phyloP scores from a whole-genome alignment of 2,888 invertebrate genomes.

The Nephrocerus scutellatus region DNA sequence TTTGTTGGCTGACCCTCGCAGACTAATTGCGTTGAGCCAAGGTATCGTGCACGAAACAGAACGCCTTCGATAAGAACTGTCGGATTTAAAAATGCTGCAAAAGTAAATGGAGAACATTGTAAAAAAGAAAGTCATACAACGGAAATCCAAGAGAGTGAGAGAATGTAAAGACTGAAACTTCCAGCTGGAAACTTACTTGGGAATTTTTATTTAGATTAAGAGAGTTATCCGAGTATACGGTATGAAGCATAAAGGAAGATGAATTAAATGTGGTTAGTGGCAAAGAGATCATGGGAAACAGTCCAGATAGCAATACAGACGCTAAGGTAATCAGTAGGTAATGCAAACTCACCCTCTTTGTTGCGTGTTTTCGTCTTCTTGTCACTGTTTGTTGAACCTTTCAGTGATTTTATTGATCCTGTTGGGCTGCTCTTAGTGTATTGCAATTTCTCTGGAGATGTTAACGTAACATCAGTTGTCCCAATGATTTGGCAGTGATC shows the following conservation, averaged over 20 bases:
- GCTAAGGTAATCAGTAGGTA: background rate
- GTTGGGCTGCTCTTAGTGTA: slow-evolving; percentile 53
- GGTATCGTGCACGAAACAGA: slow-evolving; percentile 91
- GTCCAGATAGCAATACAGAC: too few species aligned
- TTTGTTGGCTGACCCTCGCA: slow-evolving; percentile 99
- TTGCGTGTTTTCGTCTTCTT: slow-evolving; percentile 45
- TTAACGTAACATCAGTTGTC: slow-evolving; percentile 32
- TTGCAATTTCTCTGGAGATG: slow-evolving; percentile 42
- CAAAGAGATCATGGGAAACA: too few species aligned
- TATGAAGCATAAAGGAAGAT: too few species aligned
- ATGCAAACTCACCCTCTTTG: slow-evolving; percentile 42
- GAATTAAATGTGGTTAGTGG: too few species aligned
- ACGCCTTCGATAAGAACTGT: slow-evolving; percentile 99
- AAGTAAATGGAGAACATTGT: slow-evolving; percentile 3
- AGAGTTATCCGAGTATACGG: too few species aligned
- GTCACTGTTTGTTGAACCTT: slow-evolving; percentile 45
- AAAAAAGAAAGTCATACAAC: too few species aligned
- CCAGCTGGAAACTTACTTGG: too few species aligned
- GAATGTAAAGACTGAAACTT: too few species aligned
- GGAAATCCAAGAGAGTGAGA: too few species aligned
- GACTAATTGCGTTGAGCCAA: slow-evolving; percentile 96
- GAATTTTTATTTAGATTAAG: too few species aligned
- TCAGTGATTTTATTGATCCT: slow-evolving; percentile 52
- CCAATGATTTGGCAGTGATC: slow-evolving; percentile 43
- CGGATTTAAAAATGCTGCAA: slow-evolving; percentile 49